phyloP scores from a whole-genome alignment of 2,113 vertebrate genomes.

The Lampris megalopsis region DNA sequence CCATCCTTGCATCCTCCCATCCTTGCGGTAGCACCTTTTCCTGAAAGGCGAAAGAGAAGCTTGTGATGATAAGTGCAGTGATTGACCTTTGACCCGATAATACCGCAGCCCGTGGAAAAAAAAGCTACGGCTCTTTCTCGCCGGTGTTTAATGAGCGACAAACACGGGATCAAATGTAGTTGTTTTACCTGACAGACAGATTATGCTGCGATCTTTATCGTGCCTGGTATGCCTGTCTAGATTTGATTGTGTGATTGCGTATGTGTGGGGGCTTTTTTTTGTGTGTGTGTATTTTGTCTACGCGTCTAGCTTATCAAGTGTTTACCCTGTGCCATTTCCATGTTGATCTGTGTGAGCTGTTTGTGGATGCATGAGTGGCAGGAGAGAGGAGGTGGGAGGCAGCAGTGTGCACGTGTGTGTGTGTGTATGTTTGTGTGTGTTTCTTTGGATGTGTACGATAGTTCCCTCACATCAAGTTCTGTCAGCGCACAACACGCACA shows the following conservation, averaged over 20 bases:
- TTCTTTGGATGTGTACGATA: not conserved
- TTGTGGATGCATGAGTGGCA: constrained; percentile 44
- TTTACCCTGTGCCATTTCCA: constrained; percentile 66
- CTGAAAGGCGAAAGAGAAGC: constrained; percentile 21
- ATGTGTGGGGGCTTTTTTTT: not conserved
- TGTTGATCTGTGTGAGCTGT: constrained; percentile 63
- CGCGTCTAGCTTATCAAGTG: constrained; percentile 58
- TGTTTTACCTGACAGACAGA: constrained; percentile 19
- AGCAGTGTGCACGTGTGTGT: not conserved
- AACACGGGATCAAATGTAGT: not conserved
- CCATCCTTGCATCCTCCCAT: no score
- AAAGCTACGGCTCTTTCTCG: constrained; percentile 36
- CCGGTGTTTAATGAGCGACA: constrained; percentile 1
- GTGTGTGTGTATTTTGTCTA: constrained; percentile 33
- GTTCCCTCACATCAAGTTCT: constrained; percentile 29
- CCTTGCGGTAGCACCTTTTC: no score
- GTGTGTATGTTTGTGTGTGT: constrained; percentile 43
- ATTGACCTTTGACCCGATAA: constrained; percentile 55
- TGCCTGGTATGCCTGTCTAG: constrained; percentile 3
- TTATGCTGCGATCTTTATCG: constrained; percentile 51
- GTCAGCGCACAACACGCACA: constrained; percentile 61
- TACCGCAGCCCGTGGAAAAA: constrained; percentile 15
- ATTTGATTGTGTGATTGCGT: not conserved
- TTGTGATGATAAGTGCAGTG: constrained; percentile 31
- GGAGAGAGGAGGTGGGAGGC: not conserved